Evolutionary conservation across 2,888 invertebrate species (phyloP).

Genomic region (Sclerodermus sp.): DNA sequence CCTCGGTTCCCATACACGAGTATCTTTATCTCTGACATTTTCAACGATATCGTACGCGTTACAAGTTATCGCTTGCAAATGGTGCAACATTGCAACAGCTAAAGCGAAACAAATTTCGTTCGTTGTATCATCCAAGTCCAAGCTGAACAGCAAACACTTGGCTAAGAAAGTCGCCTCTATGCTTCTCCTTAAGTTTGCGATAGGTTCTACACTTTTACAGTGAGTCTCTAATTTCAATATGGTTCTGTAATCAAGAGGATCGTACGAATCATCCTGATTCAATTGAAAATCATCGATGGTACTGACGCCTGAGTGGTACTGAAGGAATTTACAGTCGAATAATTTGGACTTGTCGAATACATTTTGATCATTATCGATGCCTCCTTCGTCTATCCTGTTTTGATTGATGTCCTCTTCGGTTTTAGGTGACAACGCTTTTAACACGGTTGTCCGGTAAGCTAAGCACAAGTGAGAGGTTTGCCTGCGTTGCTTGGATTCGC

Average conservation of each 20-base stretch:
- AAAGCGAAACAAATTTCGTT: slow-evolving; percentile 34
- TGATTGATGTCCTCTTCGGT: slow-evolving; percentile 1
- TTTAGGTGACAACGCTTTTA: slow-evolving; percentile 20
- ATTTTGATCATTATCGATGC: background rate
- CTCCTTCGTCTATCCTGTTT: too few relatives aligned
- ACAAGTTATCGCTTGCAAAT: slow-evolving; percentile 57
- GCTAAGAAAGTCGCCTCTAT: slow-evolving; percentile 54
- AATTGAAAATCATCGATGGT: slow-evolving; percentile 4
- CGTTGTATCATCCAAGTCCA: slow-evolving; percentile 23
- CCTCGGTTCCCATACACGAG: slow-evolving; percentile 44
- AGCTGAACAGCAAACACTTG: slow-evolving; percentile 47
- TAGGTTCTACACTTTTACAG: slow-evolving; percentile 38
- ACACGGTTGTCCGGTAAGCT: slow-evolving; percentile 46
- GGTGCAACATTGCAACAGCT: slow-evolving; percentile 50
- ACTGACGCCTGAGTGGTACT: slow-evolving; percentile 17
- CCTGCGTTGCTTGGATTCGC: slow-evolving; percentile 15
- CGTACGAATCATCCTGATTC: slow-evolving; percentile 29
- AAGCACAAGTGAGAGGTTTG: slow-evolving; percentile 38
- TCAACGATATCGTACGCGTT: slow-evolving; percentile 60
- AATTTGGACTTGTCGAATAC: background rate
- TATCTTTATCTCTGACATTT: slow-evolving; percentile 37
- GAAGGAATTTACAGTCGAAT: slow-evolving; percentile 24
- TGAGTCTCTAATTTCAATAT: slow-evolving; percentile 53
- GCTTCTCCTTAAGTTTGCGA: slow-evolving; percentile 50
- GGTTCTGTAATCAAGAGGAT: slow-evolving; percentile 46